Evolutionary conservation across 2,113 vertebrate genomes (phyloP).

Genomic region (Phalacrocorax carbo): DNA sequence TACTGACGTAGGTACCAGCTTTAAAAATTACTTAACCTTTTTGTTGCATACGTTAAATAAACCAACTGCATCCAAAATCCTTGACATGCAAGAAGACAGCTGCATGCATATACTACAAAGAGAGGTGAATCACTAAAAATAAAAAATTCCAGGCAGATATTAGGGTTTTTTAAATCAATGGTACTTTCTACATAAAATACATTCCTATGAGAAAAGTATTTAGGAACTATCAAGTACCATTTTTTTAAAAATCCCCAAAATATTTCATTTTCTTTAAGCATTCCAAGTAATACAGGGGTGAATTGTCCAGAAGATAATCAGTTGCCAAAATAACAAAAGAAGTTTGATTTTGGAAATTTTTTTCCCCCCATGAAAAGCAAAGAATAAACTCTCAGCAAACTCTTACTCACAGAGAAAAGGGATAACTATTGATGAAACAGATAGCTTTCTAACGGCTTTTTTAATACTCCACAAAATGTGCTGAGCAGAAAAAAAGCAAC

Average conservation of each 20-base stretch:
- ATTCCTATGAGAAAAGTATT: not conserved
- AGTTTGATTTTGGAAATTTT: not conserved
- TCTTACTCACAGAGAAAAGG: not conserved
- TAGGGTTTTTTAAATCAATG: not conserved
- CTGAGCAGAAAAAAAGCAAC: constrained; percentile 27
- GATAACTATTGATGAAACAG: not conserved
- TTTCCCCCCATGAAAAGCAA: not conserved
- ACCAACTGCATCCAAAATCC: not conserved
- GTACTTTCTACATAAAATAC: not conserved
- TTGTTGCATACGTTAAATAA: not conserved
- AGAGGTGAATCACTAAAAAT: not conserved
- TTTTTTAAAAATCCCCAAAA: not conserved
- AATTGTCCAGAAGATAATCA: not conserved
- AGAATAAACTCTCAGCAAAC: not conserved
- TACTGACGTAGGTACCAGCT: not conserved
- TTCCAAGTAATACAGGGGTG: not conserved
- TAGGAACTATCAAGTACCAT: not conserved
- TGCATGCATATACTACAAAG: not conserved
- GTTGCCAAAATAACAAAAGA: not conserved
- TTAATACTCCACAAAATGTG: constrained; percentile 29
- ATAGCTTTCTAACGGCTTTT: not conserved
- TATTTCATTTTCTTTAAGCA: not conserved
- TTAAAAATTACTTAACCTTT: not conserved
- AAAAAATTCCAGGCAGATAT: not conserved
- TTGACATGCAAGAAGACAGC: not conserved